Base-by-base conservation (phyloP, 2,113 vertebrate species). In the Sturnus vulgaris region DNA sequence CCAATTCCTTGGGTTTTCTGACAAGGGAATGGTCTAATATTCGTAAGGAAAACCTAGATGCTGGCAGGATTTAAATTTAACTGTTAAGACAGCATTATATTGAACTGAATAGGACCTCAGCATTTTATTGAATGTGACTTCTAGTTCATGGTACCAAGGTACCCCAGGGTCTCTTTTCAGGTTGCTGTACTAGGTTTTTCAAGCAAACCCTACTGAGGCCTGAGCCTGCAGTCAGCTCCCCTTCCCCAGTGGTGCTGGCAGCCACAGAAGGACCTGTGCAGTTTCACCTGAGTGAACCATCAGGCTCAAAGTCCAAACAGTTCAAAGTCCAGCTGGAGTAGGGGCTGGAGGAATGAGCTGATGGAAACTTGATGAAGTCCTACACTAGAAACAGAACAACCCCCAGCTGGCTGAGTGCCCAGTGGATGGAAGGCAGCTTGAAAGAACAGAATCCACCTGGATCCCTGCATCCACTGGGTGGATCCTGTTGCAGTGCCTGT, bases 41-140 rank as follows among this genome's bases (percentile, higher is more conserved):
- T 86, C 79, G 47, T n/a, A 82, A 64, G 27, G 37, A 93, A 89
- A 89, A 87, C 24, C n/a, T 69, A 85, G 53, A 44, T 31, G 27
- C 44, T 56, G 40, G 31, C 53, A 91, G 44, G 52, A 86, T 70
- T 87, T 91, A 87, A 35, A 91, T 90, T 82, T 60, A 84, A 86
- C 69, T 14, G 59, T 68, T 78, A 46, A 68, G 53, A 39, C 0
- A 63, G 46, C 7, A 13, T 78, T 71, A 52, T 11, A 52, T 22
- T 35, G 37, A 94, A 66, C 44, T 31, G 31, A 7, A 49, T 40
- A 35, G 27, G 22, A 73, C 39, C 63, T 77, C 33, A 27, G 59
- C 42, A 50, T 81, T 92, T 65, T 57, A 55, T 30, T 46, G 20
- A 80, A 86, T 30, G 40, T 7, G n/a, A 53, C 28, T 31, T 71